Base-by-base conservation (phyloP, 2,113 vertebrate genomes). In the Salvator merianae region DNA sequence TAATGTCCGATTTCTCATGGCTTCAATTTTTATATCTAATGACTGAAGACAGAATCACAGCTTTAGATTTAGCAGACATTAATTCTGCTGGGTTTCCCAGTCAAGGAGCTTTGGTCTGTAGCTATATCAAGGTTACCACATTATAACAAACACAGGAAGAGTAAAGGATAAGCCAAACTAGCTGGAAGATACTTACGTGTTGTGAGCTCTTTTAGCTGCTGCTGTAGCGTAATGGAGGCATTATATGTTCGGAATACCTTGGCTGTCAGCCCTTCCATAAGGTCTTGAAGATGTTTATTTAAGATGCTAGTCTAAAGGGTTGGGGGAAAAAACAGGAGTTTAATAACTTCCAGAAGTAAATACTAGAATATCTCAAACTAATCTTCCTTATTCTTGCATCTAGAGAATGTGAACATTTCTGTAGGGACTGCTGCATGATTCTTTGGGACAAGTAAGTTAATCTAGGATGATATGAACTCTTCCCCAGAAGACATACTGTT, bases 221-320 rank as follows among this genome's bases (percentile, higher is more conserved):
- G 98, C 91, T 99, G 99, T 95, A 99, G 96, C 77, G 99, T 99
- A 95, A 99, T 98, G 79, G 99, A 99, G 91, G 99, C 99, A 3
- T 99, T 99, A 94, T 99, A 99, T 75, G 99, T 99, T 96, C 99
- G 98, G 97, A 99, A 99, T 87, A 99, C 99, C 97, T 99, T 99
- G 91, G 98, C 98, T 40, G 99, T 99, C 87, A 99, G 96, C 81
- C 98, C 99, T 62, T 99, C 98, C 99, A 99, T 99, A 93, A 99
- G 96, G 93, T 99, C 98, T 93, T 99, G 99, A 92, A 99, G 98
- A 91, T 99, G 99, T 92, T 99, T 99, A 95, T 99, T 99, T 92
- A 99, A 95, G 92, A 99, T 98, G 90, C 97, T 97, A 71, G 99
- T 99, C 99, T 99, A 77, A 86, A 85, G n/a, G 38, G 93, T 65